phyloP scores from a whole-genome alignment of 2,888 invertebrate genomes.

The Scelioninae gen. 2 region DNA sequence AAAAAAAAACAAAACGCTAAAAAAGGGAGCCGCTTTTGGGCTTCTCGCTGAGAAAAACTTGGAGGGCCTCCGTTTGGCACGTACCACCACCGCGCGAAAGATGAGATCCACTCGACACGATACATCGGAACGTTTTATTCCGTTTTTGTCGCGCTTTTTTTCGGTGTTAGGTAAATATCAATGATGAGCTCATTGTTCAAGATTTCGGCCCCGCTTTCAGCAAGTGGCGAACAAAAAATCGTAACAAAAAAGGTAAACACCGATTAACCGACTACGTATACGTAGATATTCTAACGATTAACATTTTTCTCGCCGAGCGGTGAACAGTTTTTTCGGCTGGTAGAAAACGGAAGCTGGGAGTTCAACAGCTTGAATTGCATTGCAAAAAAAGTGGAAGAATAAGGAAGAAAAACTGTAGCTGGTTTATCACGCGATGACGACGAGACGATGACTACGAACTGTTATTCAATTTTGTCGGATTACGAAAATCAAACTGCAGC shows the following conservation, averaged over 20 bases:
- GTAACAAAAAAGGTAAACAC: conserved; percentile 39
- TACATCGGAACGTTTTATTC: conserved; percentile 42
- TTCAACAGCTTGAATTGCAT: conserved; percentile 16
- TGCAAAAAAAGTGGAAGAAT: neutral
- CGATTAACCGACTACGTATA: conserved; percentile 38
- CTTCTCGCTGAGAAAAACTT: conserved; percentile 45
- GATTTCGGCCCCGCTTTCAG: conserved; percentile 47
- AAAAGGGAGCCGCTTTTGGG: conserved; percentile 39
- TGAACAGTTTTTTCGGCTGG: neutral
- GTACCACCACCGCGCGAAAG: conserved; percentile 39
- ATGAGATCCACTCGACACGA: conserved; percentile 34
- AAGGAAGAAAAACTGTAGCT: neutral
- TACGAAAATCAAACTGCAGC: neutral
- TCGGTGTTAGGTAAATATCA: conserved; percentile 53
- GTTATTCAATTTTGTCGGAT: too few relatives aligned
- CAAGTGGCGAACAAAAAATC: conserved; percentile 44
- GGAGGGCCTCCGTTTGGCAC: conserved; percentile 40
- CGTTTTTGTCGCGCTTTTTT: conserved; percentile 52
- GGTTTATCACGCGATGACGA: too few relatives aligned
- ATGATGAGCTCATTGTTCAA: conserved; percentile 49
- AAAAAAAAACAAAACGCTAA: conserved; percentile 42
- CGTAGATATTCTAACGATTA: conserved; percentile 40
- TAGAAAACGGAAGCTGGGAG: conserved; percentile 11
- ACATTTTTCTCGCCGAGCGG: conserved; percentile 28
- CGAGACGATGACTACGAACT: too few relatives aligned